These are phyloP conservation scores for Micropoecilia bifurca DNA, from an alignment of 2,797 vertebrate genomes.

Conservation along the genomic window DNA sequence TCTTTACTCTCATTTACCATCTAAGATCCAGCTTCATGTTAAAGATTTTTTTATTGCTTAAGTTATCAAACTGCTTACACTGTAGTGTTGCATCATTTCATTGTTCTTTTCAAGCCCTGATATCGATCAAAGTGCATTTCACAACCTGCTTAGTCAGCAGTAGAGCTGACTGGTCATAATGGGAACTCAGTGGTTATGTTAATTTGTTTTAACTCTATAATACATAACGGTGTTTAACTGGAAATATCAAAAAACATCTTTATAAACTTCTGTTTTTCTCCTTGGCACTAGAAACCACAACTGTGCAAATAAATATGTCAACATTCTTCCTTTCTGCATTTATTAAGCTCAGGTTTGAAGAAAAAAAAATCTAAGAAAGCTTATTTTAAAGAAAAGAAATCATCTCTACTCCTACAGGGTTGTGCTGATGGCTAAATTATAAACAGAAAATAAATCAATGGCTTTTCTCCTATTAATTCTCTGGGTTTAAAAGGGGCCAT, in stretches of 20 bases:
- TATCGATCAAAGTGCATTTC: not conserved
- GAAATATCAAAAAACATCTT: not conserved
- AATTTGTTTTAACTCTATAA: not conserved
- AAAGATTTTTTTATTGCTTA: not conserved
- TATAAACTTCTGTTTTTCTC: not conserved
- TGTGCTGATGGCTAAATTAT: not conserved
- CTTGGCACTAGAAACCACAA: not conserved
- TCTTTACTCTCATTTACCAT: not conserved
- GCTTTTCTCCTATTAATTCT: not conserved
- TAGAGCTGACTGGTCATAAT: not conserved
- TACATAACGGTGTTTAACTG: not conserved
- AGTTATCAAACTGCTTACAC: not conserved
- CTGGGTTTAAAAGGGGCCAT: not conserved
- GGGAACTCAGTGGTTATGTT: not conserved
- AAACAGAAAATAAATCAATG: not conserved
- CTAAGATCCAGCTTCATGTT: not conserved
- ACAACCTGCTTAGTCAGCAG: not conserved
- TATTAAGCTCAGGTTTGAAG: not conserved
- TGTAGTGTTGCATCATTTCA: too few species aligned
- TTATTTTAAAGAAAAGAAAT: not conserved
- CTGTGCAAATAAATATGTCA: not conserved
- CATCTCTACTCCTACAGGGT: not conserved
- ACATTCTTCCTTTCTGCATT: not conserved
- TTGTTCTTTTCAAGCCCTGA: not conserved
- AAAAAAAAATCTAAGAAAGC: not conserved